Base-by-base conservation (phyloP, 1,140 invertebrate genomes). In the Atopsyche davidsoni region DNA sequence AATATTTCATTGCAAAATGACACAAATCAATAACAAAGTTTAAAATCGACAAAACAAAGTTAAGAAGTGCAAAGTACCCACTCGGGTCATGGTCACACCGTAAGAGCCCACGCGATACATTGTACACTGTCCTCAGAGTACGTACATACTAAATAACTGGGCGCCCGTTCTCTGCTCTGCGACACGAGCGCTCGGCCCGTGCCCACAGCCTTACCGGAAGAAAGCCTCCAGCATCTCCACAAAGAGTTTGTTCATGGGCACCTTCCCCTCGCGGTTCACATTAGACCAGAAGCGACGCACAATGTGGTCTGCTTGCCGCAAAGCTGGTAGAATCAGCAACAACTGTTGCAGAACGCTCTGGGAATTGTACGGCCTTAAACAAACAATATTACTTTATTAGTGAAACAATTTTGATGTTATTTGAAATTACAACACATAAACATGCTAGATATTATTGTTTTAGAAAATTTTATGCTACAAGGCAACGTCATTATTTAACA, bases 231-330 rank as follows among this genome's bases (percentile, higher is more conserved):
- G 76, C 94, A 98, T 98, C 75, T 98, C 94, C 19, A 95, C 78
- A 68, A 98, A 96, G 6, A 97, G 79, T 73, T 97, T 97, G 74
- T 97, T 96, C 90, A 98, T 94, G 40, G 84, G 82, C 41, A 94
- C 87, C 62, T 87, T 86, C 13, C 89, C 86, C 55, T 91, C 90
- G 60, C 86, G 82, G 60, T 92, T 88, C 11, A 96, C 81, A 60
- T 77, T 80, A 2, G 84, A 82, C 95, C 95, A 98, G 69, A 94
- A 96, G 59, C 83, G 82, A 39, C 92, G 79, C 39, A 95, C 81
- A 16, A 90, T 81, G 17, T 85, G 79, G 67, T 97, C 93, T 0
- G 91, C 87, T 68, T 95, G 91, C 56, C 92, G 76, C 52, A 98
- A 72, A 39, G 87, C 81, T 1, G 94, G 94, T 64, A 97, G 69